These are phyloP conservation scores for Porphyrio hochstetteri DNA, from an alignment of 2,113 vertebrate species.

Conservation along the genomic window DNA sequence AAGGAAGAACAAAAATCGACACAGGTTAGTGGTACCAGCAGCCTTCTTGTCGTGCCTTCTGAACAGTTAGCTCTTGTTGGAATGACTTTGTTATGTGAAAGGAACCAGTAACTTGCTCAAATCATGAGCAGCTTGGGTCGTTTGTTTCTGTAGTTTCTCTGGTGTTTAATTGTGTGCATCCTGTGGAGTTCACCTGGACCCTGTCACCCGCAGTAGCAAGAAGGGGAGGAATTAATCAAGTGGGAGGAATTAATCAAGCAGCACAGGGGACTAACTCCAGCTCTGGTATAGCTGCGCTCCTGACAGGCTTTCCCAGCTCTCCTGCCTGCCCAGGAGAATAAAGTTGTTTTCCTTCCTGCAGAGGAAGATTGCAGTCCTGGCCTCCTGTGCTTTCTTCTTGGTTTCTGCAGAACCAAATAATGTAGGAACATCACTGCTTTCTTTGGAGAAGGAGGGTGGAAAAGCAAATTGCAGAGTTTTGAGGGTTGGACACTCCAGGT, in stretches of 20 bases:
- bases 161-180: background rate
- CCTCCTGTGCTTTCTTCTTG: background rate
- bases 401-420: background rate
- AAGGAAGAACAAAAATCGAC: constrained; percentile 98
- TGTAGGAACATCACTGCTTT: background rate
- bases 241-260: background rate
- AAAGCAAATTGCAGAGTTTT: background rate
- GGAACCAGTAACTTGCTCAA: background rate
- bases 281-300: background rate
- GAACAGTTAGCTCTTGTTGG: background rate
- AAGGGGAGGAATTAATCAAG: background rate
- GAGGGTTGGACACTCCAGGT: background rate
- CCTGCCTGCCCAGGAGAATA: background rate
- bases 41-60: background rate
- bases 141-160: background rate
- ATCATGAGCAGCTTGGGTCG: background rate
- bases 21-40: constrained; percentile 85
- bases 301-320: background rate
- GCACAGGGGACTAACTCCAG: background rate
- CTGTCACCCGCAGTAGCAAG: rapidly evolving
- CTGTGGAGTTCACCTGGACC: background rate
- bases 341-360: background rate
- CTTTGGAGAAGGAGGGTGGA: background rate
- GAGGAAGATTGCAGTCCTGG: background rate
- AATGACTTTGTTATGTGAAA: background rate